Percentiles rank a stretch among this genome's conserved stretches.
Conservation (phyloP, 1,140 invertebrate species). For the Battus philenor region DNA sequence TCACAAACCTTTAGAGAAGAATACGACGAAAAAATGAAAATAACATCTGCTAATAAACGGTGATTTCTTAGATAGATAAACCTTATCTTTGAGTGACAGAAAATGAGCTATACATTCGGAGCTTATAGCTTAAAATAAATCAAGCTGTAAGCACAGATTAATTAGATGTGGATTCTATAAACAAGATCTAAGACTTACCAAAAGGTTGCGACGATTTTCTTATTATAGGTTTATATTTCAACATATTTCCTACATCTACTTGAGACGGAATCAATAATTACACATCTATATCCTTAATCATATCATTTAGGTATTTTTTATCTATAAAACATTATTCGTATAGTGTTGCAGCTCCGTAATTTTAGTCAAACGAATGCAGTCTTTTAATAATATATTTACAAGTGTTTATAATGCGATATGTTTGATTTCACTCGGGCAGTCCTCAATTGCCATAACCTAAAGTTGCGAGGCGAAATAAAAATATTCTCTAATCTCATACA, state of each 20-base stretch:
- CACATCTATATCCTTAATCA: conserved; percentile 21
- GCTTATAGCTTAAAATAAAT: no score
- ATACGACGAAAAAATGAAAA: no score
- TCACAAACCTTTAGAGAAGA: no score
- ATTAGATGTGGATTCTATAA: no score
- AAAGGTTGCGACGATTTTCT: conserved; percentile 5
- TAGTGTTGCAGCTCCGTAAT: conserved; percentile 26
- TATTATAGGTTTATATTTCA: conserved; percentile 26
- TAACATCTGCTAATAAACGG: no score
- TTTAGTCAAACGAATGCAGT: conserved; percentile 38
- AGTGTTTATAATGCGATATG: conserved; percentile 56
- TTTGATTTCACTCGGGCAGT: conserved; percentile 44
- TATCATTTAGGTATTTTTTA: conserved; percentile 23
- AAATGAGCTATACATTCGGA: no score
- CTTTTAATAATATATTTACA: conserved; percentile 55
- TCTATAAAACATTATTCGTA: conserved; percentile 21
- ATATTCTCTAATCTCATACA: conserved; percentile 58
- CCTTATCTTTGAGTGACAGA: no score
- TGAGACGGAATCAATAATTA: conserved; percentile 53
- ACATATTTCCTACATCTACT: conserved; percentile 37
- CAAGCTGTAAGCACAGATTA: no score
- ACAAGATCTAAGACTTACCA: conserved; percentile 33
- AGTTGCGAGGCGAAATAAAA: conserved; percentile 47
- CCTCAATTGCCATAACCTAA: conserved; percentile 37
- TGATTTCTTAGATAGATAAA: no score